phyloP scores from a whole-genome alignment of 2,113 vertebrate species.

The Nymphicus hollandicus region DNA sequence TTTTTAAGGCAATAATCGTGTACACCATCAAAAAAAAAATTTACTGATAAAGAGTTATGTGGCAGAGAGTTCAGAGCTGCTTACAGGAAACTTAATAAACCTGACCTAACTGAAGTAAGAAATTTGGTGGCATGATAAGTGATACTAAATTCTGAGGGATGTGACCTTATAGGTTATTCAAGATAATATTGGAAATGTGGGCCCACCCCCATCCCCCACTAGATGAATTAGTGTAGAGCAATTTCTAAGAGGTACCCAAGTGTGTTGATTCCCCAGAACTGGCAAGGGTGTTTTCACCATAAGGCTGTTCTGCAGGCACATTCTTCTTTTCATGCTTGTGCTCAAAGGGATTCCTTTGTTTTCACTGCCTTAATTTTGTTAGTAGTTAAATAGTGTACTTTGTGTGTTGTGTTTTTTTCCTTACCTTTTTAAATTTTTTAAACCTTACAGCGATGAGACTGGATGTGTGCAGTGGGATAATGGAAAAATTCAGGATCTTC shows the following conservation, averaged over 20 bases:
- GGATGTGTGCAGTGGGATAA: conserved; percentile 75
- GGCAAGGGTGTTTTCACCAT: neutral
- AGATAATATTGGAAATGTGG: neutral
- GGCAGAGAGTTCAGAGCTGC: neutral
- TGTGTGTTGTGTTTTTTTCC: rapidly evolving
- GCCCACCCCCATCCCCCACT: neutral
- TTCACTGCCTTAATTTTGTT: neutral
- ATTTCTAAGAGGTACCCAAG: neutral
- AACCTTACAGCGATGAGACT: conserved; percentile 73
- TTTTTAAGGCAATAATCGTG: neutral
- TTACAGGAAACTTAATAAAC: neutral
- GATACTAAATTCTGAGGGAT: neutral
- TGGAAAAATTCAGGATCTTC: conserved; percentile 92
- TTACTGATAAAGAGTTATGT: neutral
- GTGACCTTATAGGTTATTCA: neutral
- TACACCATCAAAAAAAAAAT: neutral
- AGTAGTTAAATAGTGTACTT: neutral
- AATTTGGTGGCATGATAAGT: neutral
- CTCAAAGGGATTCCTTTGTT: neutral
- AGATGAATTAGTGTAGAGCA: neutral
- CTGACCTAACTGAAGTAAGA: neutral
- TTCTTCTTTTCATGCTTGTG: neutral
- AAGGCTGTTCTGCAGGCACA: neutral
- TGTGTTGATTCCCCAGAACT: neutral
- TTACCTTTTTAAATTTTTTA: neutral